phyloP scores from a whole-genome alignment of 2,888 invertebrate species.

The Seira sanloemensis region DNA sequence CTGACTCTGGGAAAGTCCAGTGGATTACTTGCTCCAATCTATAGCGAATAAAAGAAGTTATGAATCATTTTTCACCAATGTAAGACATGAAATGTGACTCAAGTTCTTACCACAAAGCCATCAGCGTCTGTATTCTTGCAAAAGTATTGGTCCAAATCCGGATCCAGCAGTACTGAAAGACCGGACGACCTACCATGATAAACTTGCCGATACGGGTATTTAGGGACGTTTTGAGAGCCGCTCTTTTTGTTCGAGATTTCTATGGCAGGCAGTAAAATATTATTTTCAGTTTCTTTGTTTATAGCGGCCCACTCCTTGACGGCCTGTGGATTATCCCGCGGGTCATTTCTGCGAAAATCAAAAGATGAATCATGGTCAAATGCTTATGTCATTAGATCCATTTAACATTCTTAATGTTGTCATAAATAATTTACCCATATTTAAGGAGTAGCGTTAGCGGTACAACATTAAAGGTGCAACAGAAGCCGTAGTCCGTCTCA shows the following conservation, averaged over 20 bases:
- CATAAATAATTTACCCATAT: constrained; percentile 1
- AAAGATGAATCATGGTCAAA: too few species aligned
- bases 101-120: constrained; percentile 45
- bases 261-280: constrained; percentile 22
- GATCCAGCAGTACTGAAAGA: constrained; percentile 67
- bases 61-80: background rate
- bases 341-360: constrained; percentile 56
- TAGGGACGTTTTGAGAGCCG: background rate
- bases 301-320: constrained; percentile 37
- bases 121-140: constrained; percentile 69
- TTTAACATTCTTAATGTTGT: too few species aligned
- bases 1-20: constrained; percentile 54
- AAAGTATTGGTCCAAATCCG: constrained; percentile 70
- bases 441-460: constrained; percentile 32
- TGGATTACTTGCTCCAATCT: constrained; percentile 45
- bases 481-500: constrained; percentile 88
- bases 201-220: constrained; percentile 64
- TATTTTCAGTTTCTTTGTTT: constrained; percentile 14
- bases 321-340: constrained; percentile 30
- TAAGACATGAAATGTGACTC: background rate
- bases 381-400: too few species aligned
- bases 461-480: constrained; percentile 78
- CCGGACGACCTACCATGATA: constrained; percentile 69
- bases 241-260: background rate
- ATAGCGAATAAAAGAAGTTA: too few species aligned